Conservation (phyloP, 2,888 invertebrate genomes). For the Cactoblastis cactorum region DNA sequence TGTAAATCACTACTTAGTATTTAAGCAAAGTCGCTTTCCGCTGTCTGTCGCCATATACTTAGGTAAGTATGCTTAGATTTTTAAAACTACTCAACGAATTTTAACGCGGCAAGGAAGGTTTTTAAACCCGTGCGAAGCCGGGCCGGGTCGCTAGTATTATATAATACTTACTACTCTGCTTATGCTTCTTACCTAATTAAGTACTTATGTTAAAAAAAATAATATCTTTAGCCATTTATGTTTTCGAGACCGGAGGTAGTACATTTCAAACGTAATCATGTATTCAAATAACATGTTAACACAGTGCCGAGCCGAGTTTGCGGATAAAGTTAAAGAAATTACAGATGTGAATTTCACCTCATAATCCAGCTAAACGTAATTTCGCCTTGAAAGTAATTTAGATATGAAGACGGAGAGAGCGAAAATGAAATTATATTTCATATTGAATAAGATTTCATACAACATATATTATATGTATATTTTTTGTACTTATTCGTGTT, state of each 20-base stretch:
- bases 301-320: constrained; percentile 6
- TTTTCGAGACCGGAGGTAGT: not conserved
- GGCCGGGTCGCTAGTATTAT: no score
- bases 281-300: constrained; percentile 10
- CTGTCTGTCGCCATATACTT: no score
- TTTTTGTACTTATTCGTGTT: no score
- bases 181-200: no score
- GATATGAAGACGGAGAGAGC: not conserved
- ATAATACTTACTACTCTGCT: no score
- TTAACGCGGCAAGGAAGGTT: no score
- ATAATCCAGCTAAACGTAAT: not conserved
- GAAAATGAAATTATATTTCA: constrained; percentile 4
- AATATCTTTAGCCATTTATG: not conserved
- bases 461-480: constrained; percentile 20
- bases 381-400: not conserved
- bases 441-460: constrained; percentile 10
- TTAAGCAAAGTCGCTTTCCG: no score
- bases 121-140: no score
- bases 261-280: constrained; percentile 1
- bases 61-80: no score
- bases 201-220: no score
- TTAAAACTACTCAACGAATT: no score
- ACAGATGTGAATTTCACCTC: constrained; percentile 3
- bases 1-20: no score
- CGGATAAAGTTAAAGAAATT: constrained; percentile 4